Base-by-base conservation (phyloP, 2,888 invertebrate species). In the Xylophagus ater region DNA sequence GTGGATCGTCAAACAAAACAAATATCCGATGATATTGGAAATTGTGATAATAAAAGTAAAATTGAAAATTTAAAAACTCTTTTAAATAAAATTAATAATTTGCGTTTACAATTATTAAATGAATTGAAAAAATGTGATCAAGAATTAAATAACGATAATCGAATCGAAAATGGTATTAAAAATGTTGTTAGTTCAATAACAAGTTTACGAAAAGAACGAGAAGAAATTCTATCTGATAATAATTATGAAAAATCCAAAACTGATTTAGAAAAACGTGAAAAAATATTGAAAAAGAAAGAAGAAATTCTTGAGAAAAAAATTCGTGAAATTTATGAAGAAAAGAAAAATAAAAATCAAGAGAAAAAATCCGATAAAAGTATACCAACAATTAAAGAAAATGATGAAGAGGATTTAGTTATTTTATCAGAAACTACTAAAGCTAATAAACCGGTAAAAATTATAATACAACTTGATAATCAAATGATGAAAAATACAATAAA, bases 1-100 rank as follows among this genome's bases (percentile, higher is more conserved):
- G 61, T 63, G 2, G 53, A 61, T 24, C 56, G 56, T 41, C 61
- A 60, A 42, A 57, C 56, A 20, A 53, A 56, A 34, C 53, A 59
- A 45, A 42, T 63, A 3, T 52, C 53, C 8, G 47, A 53, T 7
- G 61, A 64, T 39, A 48, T 62, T 3, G 46, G 49, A 21, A 52
- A 52, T 8, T 52, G 45, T 40, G 50, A 44, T 3, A 47, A 53
- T 35, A 41, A 50, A 3, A 20, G 26, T 2, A 62, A 62, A 35
- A 47, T 52, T 0, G 40, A 40, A 14, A 53, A 51, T n/a, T 40
- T 61, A 17, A 47, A 50, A 24, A 47, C 24, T 33, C 41, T 63
- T 6, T 45, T 63, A 0, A 43, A 48, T 12, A 57, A 58, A 19
- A 57, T 63, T 23, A 60, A 62, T 28, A 46, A 48, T 12, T 47